A percentile compares a stretch with the other conserved stretches of the same genome.
Conservation (phyloP, 1,140 invertebrate genomes). For the Galendromus occidentalis region DNA sequence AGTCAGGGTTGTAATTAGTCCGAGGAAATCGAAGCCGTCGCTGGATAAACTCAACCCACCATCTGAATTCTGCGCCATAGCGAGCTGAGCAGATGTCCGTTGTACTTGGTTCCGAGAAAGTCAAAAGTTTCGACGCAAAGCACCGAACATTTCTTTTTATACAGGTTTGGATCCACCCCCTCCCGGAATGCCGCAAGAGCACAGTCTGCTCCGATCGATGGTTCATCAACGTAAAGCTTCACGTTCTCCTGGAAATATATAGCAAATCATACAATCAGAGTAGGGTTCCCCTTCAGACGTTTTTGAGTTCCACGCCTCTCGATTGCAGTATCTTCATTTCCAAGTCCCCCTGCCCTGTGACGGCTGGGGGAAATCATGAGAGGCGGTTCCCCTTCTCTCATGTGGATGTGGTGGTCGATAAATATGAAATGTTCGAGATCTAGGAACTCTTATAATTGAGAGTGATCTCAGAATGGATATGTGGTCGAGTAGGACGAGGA, state of each 20-base stretch:
- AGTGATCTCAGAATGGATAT: too few species aligned
- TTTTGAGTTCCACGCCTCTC: too few species aligned
- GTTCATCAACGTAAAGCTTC: neutral
- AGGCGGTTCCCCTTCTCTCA: too few species aligned
- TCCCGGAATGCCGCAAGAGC: neutral
- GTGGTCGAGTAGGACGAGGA: too few species aligned
- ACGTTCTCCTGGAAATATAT: constrained; percentile 3
- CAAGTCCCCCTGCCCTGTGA: too few species aligned
- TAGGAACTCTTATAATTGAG: too few species aligned
- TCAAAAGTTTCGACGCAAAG: neutral
- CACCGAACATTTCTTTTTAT: neutral
- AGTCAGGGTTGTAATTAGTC: neutral
- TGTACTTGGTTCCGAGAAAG: neutral
- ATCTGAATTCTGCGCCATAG: constrained; percentile 1
- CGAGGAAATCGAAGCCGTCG: neutral
- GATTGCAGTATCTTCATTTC: too few species aligned
- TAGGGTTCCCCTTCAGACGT: too few species aligned
- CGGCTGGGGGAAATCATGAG: too few species aligned
- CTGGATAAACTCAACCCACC: neutral
- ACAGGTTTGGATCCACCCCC: neutral
- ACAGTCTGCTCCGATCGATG: neutral
- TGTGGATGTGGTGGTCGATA: too few species aligned
- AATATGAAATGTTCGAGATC: too few species aligned
- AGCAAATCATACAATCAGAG: too few species aligned
- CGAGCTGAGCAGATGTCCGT: neutral